Base-by-base conservation (phyloP, 2,797 vertebrate species). In the Argyrosomus regius region DNA sequence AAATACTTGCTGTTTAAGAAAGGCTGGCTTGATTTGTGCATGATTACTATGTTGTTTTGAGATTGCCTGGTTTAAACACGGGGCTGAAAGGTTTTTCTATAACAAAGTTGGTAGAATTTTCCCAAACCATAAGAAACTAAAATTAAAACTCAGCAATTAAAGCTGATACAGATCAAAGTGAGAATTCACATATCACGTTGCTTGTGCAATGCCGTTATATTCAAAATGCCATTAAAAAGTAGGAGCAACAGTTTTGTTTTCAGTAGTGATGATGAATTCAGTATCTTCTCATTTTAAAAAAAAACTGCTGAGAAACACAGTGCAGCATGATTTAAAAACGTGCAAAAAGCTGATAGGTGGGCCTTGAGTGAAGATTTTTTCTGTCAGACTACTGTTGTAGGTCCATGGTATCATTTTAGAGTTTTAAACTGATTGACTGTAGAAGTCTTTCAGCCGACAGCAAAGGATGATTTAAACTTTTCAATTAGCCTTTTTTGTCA, bases 1-100 rank as follows among this genome's bases (percentile, higher is more conserved):
- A 79, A 61, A 60, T 52, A 50, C 35, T 18, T 80, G 24, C 58
- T 49, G 45, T 50, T 59, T 26, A 56, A 71, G 73, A 58, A 48
- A 67, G 66, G 10, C 73, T 67, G 52, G 46, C 6, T 61, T 73
- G 0, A 59, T 57, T 45, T 65, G 63, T 50, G 3, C 24, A 22
- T 61, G 3, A 68, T 22, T 39, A 35, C 43, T 8, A 1, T 0
- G 31, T n/a, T 6, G 26, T 52, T 53, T 62, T 31, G 11, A 70
- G n/a, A 28, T 57, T 11, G 17, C 11, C 50, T 75, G 58, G 26
- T 62, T 72, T 43, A 69, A 67, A 82, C 0, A 50, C 39, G 24
- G 20, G 0, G 24, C 28, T 28, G 0, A 6, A 41, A 35, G n/a
- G 11, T 1, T 12, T 52, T 13, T 53, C 43, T 43, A 17, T 49